Evolutionary conservation across 2,888 invertebrate genomes (phyloP), one percentile per base, ranked within the genome.

Genomic region (Cecidostiba fungosa): DNA sequence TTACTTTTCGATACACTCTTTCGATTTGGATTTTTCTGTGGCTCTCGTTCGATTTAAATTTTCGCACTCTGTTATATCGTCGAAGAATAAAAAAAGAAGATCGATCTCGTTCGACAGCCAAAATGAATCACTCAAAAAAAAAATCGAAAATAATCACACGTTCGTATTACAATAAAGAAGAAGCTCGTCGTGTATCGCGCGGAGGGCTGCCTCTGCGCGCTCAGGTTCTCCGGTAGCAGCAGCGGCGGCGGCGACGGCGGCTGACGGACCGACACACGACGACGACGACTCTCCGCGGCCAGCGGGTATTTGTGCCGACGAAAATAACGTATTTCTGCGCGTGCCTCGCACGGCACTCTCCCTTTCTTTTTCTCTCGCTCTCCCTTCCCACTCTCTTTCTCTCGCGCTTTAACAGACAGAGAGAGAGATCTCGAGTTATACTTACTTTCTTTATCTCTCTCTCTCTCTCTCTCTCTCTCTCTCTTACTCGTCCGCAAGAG

Each of bases 241-340:
- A 84, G 72, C 39, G 5, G 72, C 82, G 82, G 86, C 88, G 87
- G n/a, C n/a, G 32, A 88, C 88, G 87, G 88, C 88, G 87, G 87
- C 88, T 85, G 89, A 89, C 89, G 88, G 87, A 87, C 89, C 87
- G 88, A 88, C 86, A 78, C 86, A 86, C 84, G 87, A 84, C 89
- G 89, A 90, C 89, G 88, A 90, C 89, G 86, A 88, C 85, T 89
- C 86, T 79, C 85, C 80, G 84, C 86, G 86, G 88, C 88, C 89
- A 90, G 89, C 89, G 90, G 90, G 91, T 92, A 92, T 92, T 92
- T 91, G 91, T 91, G 92, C 91, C 90, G 93, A 93, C 92, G 90
- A 93, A 93, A 93, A 93, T 93, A 93, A 93, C 93, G 91, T 90
- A 91, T 92, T 92, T 92, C 92, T 90, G 88, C 89, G 90, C 90